A percentile compares a stretch with the other conserved stretches of the same genome.
These are phyloP conservation scores for Pogonognathellus flavescens DNA, from an alignment of 1,140 invertebrate species.

Conservation along the genomic window DNA sequence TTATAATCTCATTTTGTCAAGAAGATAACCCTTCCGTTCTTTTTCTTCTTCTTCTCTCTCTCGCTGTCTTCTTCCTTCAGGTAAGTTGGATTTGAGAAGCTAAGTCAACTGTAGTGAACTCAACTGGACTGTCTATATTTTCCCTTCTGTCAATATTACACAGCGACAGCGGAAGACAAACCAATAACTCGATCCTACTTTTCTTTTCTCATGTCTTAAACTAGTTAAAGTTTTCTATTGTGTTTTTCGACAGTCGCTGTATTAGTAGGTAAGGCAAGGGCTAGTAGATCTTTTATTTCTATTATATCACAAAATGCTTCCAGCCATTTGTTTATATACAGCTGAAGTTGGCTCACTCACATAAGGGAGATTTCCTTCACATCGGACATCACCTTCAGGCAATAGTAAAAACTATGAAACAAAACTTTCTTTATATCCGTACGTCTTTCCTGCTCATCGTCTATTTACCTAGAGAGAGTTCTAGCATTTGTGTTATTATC, in stretches of 20 bases:
- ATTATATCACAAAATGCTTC: slow-evolving; percentile 13
- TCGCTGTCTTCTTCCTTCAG: slow-evolving; percentile 19
- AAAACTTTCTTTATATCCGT: slow-evolving; percentile 16
- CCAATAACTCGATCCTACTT: slow-evolving; percentile 38
- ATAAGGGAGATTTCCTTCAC: slow-evolving; percentile 10
- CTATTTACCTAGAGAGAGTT: slow-evolving; percentile 15
- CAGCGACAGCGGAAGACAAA: slow-evolving; percentile 40
- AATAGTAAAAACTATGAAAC: slow-evolving; percentile 12
- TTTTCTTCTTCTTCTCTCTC: background rate
- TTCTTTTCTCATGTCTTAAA: slow-evolving; percentile 25
- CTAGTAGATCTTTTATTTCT: background rate
- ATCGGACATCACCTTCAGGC: slow-evolving; percentile 25
- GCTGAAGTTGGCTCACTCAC: background rate
- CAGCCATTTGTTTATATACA: slow-evolving; percentile 15
- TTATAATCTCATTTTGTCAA: slow-evolving; percentile 40
- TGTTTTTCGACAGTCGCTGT: background rate
- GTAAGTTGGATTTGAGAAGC: background rate
- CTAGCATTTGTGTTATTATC: background rate
- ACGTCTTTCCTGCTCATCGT: slow-evolving; percentile 14
- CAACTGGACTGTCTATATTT: slow-evolving; percentile 35
- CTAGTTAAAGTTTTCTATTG: slow-evolving; percentile 38
- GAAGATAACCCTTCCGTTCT: slow-evolving; percentile 44
- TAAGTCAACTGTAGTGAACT: slow-evolving; percentile 39
- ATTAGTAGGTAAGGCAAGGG: background rate
- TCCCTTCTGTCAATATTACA: slow-evolving; percentile 50